Percentiles rank a stretch among this genome's conserved stretches.
Conservation (phyloP, 2,113 vertebrate genomes). For the Aptenodytes patagonicus region DNA sequence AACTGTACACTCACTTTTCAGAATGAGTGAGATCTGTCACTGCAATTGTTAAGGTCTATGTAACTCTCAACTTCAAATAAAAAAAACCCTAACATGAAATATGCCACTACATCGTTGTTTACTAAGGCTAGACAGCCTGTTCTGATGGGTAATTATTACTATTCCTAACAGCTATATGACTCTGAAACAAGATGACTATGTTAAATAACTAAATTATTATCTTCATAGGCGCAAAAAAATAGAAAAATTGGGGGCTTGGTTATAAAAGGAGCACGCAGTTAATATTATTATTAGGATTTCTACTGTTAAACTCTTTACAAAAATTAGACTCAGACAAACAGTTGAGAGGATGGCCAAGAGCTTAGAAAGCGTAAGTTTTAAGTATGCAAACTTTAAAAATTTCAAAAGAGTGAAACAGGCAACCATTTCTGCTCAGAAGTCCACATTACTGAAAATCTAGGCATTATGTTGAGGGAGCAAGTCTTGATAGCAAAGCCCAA, state of each 20-base stretch:
- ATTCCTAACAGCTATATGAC: not conserved
- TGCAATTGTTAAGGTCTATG: not conserved
- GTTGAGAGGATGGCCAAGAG: not conserved
- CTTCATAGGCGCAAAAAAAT: not conserved
- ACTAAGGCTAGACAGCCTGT: not conserved
- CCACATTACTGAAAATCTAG: not conserved
- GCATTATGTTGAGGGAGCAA: not conserved
- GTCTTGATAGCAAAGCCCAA: not conserved
- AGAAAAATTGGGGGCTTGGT: not conserved
- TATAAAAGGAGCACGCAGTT: not conserved
- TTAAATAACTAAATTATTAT: not conserved
- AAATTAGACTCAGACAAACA: not conserved
- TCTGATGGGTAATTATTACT: not conserved
- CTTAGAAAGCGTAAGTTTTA: not conserved
- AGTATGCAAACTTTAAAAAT: not conserved
- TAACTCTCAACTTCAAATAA: not conserved
- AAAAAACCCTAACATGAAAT: not conserved
- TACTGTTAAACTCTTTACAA: not conserved
- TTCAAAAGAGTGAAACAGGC: not conserved
- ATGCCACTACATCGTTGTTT: not conserved
- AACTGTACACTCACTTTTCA: slow-evolving; percentile 17
- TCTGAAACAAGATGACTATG: not conserved
- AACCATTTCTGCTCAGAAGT: not conserved
- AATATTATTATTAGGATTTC: not conserved
- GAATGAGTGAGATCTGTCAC: slow-evolving; percentile 1